Conservation (phyloP, 2,888 invertebrate species). For the Pollenia angustigena region DNA sequence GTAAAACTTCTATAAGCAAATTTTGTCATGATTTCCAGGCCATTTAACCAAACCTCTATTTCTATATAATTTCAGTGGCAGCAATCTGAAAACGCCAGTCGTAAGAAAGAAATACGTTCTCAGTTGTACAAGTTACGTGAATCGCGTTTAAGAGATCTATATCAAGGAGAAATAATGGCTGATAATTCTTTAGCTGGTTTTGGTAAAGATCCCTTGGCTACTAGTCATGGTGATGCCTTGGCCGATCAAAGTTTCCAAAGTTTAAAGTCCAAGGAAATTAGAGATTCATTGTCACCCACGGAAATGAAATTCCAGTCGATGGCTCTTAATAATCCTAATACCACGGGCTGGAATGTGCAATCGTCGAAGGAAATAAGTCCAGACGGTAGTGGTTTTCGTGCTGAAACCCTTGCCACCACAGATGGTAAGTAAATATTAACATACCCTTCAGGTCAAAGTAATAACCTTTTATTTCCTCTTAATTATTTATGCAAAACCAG, state of each 20-base stretch:
- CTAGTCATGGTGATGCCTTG: conserved; percentile 89
- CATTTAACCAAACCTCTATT: neutral
- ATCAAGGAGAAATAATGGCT: conserved; percentile 85
- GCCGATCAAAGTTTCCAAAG: conserved; percentile 91
- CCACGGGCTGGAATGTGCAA: conserved; percentile 89
- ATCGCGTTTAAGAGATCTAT: conserved; percentile 90
- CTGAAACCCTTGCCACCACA: conserved; percentile 87
- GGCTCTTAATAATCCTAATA: conserved; percentile 81
- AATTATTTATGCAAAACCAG: conserved; percentile 81
- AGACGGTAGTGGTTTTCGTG: conserved; percentile 87
- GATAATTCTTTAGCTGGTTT: conserved; percentile 83
- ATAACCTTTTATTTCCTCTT: neutral
- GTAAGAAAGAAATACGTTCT: conserved; percentile 93
- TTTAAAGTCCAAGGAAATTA: conserved; percentile 91
- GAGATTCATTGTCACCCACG: conserved; percentile 91
- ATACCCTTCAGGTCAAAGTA: neutral
- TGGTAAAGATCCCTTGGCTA: conserved; percentile 83
- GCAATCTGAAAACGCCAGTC: conserved; percentile 93
- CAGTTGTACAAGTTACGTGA: conserved; percentile 94
- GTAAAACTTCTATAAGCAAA: too few species aligned
- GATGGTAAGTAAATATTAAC: conserved; percentile 84
- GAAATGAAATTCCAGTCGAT: conserved; percentile 82
- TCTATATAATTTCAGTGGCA: conserved; percentile 88
- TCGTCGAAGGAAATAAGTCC: conserved; percentile 87
- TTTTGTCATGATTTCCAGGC: too few species aligned